Percentiles rank a stretch among this genome's conserved stretches.
Conservation (phyloP, 1,140 invertebrate species). For the Mya arenaria region DNA sequence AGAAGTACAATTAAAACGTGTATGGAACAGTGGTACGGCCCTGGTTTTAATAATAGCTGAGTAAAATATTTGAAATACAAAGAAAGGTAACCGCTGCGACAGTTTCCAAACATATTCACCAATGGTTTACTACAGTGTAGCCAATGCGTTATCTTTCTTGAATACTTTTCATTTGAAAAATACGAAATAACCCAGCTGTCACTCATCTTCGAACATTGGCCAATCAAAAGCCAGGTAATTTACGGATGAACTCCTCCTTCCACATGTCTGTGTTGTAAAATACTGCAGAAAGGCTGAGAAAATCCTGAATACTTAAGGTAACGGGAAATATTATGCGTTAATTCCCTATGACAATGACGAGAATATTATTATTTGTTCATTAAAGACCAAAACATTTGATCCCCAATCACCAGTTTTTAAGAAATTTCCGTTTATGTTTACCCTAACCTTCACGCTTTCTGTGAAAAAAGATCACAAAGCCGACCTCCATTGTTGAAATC, state of each 20-base stretch:
- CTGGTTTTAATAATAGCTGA: too few relatives aligned
- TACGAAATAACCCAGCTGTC: neutral
- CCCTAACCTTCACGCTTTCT: constrained; percentile 34
- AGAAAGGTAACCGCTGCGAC: too few relatives aligned
- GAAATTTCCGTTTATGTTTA: constrained; percentile 26
- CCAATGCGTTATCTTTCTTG: neutral
- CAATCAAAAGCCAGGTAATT: constrained; percentile 10
- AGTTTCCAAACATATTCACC: too few relatives aligned
- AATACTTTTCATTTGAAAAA: constrained; percentile 5
- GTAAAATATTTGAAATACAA: too few relatives aligned
- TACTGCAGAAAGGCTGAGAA: constrained; percentile 27
- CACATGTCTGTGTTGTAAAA: constrained; percentile 33
- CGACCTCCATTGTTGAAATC: constrained; percentile 53
- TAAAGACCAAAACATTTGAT: neutral
- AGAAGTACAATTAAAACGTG: too few relatives aligned
- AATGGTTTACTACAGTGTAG: too few relatives aligned
- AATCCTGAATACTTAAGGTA: neutral
- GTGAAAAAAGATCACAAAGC: constrained; percentile 36
- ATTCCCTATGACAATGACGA: neutral
- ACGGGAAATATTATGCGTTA: neutral
- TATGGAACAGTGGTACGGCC: too few relatives aligned
- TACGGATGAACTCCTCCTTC: constrained; percentile 13
- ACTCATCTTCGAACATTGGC: constrained; percentile 16
- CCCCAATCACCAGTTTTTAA: neutral
- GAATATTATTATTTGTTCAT: neutral